Conservation (phyloP, 35 echinoderm and acorn worm species). For the Patiria miniata region DNA sequence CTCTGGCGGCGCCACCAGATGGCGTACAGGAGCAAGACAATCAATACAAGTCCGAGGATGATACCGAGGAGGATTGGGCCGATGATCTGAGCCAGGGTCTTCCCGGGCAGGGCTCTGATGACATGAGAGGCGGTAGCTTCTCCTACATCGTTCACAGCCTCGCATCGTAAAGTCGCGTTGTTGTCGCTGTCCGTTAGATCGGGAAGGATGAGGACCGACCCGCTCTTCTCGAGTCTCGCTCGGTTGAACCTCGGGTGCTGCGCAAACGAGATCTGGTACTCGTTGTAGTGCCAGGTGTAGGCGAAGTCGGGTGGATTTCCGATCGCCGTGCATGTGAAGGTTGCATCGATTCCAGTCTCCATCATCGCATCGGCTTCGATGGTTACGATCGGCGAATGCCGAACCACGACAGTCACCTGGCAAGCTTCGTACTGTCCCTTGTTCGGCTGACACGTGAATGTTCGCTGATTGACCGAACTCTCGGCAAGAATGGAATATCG, state of each 20-base stretch:
- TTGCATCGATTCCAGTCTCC: neutral
- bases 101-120: slow-evolving; percentile 15
- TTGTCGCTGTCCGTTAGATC: slow-evolving; percentile 18
- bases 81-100: slow-evolving; percentile 35
- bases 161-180: slow-evolving; percentile 14
- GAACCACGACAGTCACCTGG: neutral
- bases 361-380: neutral
- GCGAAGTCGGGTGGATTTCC: slow-evolving; percentile 47
- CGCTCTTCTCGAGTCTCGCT: slow-evolving; percentile 24
- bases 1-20: slow-evolving; percentile 41
- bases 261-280: neutral
- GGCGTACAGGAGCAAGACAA: slow-evolving; percentile 31
- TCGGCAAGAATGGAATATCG: neutral
- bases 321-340: neutral
- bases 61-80: slow-evolving; percentile 35
- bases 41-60: slow-evolving; percentile 23
- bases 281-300: slow-evolving; percentile 38
- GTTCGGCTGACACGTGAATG: neutral
- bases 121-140: neutral
- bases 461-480: neutral
- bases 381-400: neutral
- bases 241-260: slow-evolving; percentile 33
- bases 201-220: slow-evolving; percentile 19
- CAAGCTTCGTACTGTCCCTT: neutral
- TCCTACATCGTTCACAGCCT: slow-evolving; percentile 33